Base-by-base conservation (phyloP, 2,888 invertebrate genomes). In the Caenorhabditis becei region DNA sequence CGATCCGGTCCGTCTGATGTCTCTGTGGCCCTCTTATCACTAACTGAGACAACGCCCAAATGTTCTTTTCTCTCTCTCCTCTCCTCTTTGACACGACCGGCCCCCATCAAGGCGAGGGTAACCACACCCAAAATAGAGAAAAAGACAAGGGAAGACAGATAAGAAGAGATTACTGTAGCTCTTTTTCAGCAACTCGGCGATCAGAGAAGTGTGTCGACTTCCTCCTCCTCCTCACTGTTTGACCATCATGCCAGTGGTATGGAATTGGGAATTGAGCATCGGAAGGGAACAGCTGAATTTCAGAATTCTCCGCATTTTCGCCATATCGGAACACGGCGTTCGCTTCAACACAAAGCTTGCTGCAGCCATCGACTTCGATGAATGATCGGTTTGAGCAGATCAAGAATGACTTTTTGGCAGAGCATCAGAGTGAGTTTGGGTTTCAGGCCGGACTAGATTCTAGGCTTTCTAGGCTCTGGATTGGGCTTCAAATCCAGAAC, bases 321-420 rank as follows among this genome's bases (percentile, higher is more conserved):
- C 83, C 83, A 10, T 86, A 82, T 59, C 83, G 83, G 11, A 75
- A 75, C 35, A 51, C 62, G 8, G 62, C 62, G 0, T 78, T 54
- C n/a, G 74, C 70, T 16, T 85, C 85, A 7, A 80, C 82, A 1
- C 85, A 85, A 44, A 80, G 82, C 26, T 62, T 85, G 1, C 82
- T 81, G 49, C 82, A 83, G 51, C 71, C 80, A 7, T 51, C 59
- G 0, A 59, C 54, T 1, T 71, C 70, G 7, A 77, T 81, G 69
- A 53, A 78, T 8, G 75, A 80, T 1, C 51, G 83, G 35, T 20
- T 85, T 10, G 85, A 85, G 44, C 69, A 83, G 61, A 74, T 83
- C 11, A 53, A 62, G 26, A 78, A 72, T 23, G 84, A 83, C 20
- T 84, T 83, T 32, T 70, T 83, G 18, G 75, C 70, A 5, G 67